phyloP scores from a whole-genome alignment of 2,113 vertebrate species.

The Brevimyrus niger region DNA sequence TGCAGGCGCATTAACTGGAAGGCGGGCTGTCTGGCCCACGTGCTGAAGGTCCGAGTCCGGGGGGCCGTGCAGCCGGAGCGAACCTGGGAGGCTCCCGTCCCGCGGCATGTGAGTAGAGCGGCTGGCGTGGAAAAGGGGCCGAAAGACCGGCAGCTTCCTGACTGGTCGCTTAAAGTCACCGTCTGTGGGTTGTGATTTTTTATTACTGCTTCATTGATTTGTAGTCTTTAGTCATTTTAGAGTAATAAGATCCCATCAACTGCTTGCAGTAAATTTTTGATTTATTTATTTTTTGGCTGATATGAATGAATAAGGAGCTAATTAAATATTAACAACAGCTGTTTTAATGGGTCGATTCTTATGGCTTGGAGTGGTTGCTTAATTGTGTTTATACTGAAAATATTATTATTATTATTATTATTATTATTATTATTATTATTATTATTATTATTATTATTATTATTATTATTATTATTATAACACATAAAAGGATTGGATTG shows the following conservation, averaged over 20 bases:
- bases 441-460: neutral
- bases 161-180: neutral
- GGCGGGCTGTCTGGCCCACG: neutral
- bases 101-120: neutral
- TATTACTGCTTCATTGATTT: neutral
- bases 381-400: neutral
- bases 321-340: neutral
- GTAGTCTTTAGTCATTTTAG: neutral
- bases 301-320: neutral
- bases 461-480: neutral
- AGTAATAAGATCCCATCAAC: neutral
- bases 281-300: neutral
- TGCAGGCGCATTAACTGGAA: neutral
- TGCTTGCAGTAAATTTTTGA: neutral
- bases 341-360: neutral
- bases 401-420: neutral
- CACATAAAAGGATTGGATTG: neutral
- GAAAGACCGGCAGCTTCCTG: neutral
- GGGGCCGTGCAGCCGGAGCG: neutral
- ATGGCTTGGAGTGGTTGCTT: neutral
- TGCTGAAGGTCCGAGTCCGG: no score
- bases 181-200: neutral
- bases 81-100: neutral
- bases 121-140: neutral
- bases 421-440: neutral